Evolutionary conservation across 2,113 vertebrate genomes (phyloP).

Genomic region (Ailuropoda melanoleuca): DNA sequence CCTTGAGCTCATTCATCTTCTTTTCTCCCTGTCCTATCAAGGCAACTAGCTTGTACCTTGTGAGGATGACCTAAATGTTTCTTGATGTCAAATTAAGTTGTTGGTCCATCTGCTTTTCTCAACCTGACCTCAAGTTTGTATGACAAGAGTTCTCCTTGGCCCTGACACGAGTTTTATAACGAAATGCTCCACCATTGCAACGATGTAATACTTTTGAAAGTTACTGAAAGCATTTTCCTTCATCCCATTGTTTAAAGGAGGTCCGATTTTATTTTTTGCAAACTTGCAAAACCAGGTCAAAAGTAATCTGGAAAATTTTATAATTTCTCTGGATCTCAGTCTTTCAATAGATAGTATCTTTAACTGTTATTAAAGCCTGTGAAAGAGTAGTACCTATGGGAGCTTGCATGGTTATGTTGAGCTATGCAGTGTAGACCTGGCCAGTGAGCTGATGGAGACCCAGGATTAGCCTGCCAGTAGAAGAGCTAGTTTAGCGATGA

Average conservation of each 20-base stretch:
- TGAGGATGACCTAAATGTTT: background rate
- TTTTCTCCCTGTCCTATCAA: background rate
- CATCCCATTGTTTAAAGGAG: background rate
- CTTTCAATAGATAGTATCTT: background rate
- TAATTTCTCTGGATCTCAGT: background rate
- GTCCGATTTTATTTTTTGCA: background rate
- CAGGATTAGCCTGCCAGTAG: background rate
- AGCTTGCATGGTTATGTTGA: background rate
- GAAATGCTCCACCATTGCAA: background rate
- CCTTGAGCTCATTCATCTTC: background rate
- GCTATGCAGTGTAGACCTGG: background rate
- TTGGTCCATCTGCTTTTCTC: background rate
- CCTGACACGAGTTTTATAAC: background rate
- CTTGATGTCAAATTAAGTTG: background rate
- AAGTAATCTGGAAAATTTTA: background rate
- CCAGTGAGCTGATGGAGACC: background rate
- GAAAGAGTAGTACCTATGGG: background rate
- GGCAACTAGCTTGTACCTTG: background rate
- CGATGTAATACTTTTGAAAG: background rate
- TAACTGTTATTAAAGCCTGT: background rate
- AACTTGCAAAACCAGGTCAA: conserved; percentile 2
- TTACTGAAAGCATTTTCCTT: conserved; percentile 19
- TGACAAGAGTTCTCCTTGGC: background rate
- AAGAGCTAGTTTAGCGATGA: background rate
- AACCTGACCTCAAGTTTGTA: background rate